These are phyloP conservation scores for Zophobas morio DNA, from an alignment of 1,140 invertebrate species.

Conservation along the genomic window DNA sequence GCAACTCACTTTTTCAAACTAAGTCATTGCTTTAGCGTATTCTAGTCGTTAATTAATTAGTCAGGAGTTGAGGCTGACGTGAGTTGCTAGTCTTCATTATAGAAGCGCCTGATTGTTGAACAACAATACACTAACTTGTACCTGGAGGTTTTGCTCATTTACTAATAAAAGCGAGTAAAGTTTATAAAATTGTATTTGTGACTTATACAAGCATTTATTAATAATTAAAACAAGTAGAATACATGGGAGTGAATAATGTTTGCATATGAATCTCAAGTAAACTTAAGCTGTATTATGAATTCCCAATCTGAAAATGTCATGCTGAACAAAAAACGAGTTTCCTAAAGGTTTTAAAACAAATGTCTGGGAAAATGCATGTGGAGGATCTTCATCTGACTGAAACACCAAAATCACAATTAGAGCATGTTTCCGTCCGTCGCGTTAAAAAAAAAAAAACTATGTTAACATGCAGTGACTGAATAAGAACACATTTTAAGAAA, in stretches of 20 bases:
- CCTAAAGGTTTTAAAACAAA: conserved; percentile 91
- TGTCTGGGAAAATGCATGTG: conserved; percentile 90
- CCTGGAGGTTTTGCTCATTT: conserved; percentile 38
- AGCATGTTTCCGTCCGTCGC: neutral
- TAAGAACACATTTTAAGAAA: conserved; percentile 12
- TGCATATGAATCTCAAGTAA: conserved; percentile 20
- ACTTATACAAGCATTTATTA: conserved; percentile 52
- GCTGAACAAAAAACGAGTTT: conserved; percentile 90
- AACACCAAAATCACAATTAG: conserved; percentile 66
- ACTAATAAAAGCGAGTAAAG: conserved; percentile 16
- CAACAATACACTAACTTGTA: conserved; percentile 24
- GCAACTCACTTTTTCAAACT: too few relatives aligned
- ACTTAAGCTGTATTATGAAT: conserved; percentile 83
- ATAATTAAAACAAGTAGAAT: conserved; percentile 41
- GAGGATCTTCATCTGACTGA: conserved; percentile 93
- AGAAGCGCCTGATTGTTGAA: conserved; percentile 8
- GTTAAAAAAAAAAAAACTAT: conserved; percentile 48
- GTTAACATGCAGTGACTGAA: neutral
- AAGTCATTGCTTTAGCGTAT: neutral
- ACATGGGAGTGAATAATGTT: conserved; percentile 2
- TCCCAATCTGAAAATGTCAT: conserved; percentile 93
- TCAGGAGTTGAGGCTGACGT: neutral
- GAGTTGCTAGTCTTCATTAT: conserved; percentile 18
- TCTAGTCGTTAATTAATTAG: conserved; percentile 6
- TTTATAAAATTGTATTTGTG: conserved; percentile 57